Conservation (phyloP, 92 coral and sea anemone genomes). For the Chrysogorgia sp. region DNA sequence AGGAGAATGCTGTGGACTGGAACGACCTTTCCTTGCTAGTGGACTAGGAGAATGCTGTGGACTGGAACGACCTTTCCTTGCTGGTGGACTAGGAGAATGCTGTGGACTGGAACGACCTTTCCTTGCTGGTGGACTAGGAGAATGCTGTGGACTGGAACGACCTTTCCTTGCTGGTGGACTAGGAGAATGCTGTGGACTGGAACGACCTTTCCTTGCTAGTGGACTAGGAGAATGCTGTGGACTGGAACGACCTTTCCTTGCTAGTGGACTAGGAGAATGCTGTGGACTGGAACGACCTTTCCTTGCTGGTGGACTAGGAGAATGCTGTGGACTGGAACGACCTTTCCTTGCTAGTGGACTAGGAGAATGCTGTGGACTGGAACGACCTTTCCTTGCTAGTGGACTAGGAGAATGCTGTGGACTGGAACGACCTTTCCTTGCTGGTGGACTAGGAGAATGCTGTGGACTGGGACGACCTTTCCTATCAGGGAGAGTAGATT, state of each 20-base stretch:
- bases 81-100: too few species aligned
- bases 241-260: neutral
- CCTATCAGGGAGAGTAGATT: constrained; percentile 10
- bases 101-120: too few species aligned
- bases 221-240: constrained; percentile 27
- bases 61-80: too few species aligned
- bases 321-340: neutral
- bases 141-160: too few species aligned
- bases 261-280: constrained; percentile 5
- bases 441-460: neutral
- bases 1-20: too few species aligned
- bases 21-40: too few species aligned
- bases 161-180: too few species aligned
- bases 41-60: too few species aligned
- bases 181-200: constrained; percentile 15
- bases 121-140: too few species aligned
- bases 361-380: neutral
- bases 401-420: constrained; percentile 17
- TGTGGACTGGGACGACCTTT: constrained; percentile 31
- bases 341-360: constrained; percentile 9
- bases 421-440: neutral
- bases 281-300: constrained; percentile 24
- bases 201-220: constrained; percentile 17
- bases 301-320: too few species aligned
- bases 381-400: neutral